Conservation (phyloP, 1,140 invertebrate genomes). For the Drosophila bifasciata region DNA sequence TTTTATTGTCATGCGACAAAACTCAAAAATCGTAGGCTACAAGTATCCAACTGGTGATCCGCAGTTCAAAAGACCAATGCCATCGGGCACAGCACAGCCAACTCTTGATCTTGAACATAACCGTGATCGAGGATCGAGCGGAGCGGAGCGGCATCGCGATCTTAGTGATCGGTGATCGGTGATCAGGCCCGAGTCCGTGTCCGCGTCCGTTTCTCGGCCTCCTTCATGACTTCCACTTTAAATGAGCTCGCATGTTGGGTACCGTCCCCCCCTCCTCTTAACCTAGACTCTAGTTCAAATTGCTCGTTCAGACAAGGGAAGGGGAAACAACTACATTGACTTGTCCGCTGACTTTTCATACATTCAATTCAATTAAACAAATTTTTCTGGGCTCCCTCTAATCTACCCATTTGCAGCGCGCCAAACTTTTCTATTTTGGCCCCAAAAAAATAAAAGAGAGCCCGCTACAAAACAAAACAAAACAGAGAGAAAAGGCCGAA, state of each 20-base stretch:
- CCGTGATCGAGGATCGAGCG: constrained; percentile 43
- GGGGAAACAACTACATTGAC: constrained; percentile 52
- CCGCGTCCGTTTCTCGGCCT: constrained; percentile 33
- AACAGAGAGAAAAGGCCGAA: constrained; percentile 9
- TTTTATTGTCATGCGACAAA: constrained; percentile 78
- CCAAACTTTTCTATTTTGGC: constrained; percentile 74
- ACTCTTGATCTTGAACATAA: constrained; percentile 49
- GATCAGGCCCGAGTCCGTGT: no score
- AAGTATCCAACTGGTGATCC: constrained; percentile 49
- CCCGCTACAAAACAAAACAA: constrained; percentile 21
- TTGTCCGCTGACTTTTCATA: constrained; percentile 71
- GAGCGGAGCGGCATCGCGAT: constrained; percentile 40
- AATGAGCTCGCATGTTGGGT: constrained; percentile 69
- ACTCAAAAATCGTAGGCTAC: constrained; percentile 64
- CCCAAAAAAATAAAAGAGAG: constrained; percentile 50
- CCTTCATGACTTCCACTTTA: constrained; percentile 61
- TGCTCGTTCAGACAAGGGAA: constrained; percentile 11
- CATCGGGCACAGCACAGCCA: constrained; percentile 43
- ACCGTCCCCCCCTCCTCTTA: constrained; percentile 23
- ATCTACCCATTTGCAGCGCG: constrained; percentile 45
- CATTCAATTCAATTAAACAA: constrained; percentile 79
- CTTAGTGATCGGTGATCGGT: constrained; percentile 60
- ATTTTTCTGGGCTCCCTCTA: constrained; percentile 47
- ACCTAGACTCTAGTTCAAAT: constrained; percentile 62
- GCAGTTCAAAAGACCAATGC: constrained; percentile 63